Conservation (phyloP, 2,888 invertebrate species). For the Pollenia griseotomentosa region DNA sequence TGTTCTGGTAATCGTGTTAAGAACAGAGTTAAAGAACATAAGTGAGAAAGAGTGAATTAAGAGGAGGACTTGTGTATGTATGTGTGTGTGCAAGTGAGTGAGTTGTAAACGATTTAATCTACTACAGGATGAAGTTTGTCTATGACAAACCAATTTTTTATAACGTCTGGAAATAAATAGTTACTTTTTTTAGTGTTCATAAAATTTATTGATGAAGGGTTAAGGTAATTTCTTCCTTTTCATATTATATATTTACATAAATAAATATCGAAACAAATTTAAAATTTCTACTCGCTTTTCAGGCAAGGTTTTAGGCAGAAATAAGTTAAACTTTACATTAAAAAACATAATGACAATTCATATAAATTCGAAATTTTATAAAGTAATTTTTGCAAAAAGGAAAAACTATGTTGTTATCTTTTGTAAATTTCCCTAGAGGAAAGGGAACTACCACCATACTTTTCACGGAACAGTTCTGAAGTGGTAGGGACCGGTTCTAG, state of each 20-base stretch:
- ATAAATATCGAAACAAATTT: background rate
- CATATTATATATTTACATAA: background rate
- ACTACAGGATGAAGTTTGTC: conserved; percentile 59
- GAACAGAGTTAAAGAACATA: background rate
- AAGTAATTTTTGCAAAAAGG: background rate
- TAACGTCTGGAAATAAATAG: conserved; percentile 37
- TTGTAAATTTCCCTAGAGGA: too few species aligned
- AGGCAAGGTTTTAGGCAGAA: background rate
- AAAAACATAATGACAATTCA: too few species aligned
- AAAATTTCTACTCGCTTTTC: background rate
- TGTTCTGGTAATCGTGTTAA: conserved; percentile 21
- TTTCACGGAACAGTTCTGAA: too few species aligned
- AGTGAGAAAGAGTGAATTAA: background rate
- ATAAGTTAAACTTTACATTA: background rate
- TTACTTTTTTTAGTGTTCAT: conserved; percentile 12
- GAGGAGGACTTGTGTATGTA: background rate
- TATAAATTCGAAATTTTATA: background rate
- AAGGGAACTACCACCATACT: too few species aligned
- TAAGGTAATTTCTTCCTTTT: conserved; percentile 6
- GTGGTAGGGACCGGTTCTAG: too few species aligned
- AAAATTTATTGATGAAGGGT: conserved; percentile 39
- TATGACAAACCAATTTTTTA: conserved; percentile 61
- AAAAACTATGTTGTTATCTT: too few species aligned
- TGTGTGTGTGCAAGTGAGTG: background rate
- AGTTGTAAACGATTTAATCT: conserved; percentile 42